phyloP scores from a whole-genome alignment of 2,797 vertebrate genomes.

The Bradypodion pumilum region DNA sequence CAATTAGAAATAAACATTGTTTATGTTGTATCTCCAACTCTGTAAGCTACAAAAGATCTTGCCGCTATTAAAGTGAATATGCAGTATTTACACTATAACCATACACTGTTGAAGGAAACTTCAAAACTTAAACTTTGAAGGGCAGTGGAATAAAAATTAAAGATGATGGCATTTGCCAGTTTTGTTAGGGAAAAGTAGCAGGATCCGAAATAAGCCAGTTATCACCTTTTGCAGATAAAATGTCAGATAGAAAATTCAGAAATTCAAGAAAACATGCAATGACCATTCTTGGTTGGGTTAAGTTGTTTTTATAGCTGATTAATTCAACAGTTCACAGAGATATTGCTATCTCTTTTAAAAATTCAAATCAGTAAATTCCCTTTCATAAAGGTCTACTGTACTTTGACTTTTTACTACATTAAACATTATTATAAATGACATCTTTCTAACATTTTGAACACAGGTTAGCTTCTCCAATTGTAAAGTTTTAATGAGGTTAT shows the following conservation, averaged over 20 bases:
- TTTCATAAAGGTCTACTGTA: slow-evolving; percentile 48
- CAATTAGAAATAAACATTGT: too few relatives aligned
- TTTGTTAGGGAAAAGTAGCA: background rate
- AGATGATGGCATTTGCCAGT: background rate
- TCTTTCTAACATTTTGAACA: slow-evolving; percentile 64
- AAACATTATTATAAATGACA: slow-evolving; percentile 62
- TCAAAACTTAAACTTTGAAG: background rate
- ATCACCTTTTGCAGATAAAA: slow-evolving; percentile 8
- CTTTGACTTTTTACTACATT: slow-evolving; percentile 60
- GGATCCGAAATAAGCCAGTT: background rate
- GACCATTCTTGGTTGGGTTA: background rate
- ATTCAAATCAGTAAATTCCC: slow-evolving; percentile 62
- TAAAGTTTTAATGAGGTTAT: slow-evolving; percentile 70
- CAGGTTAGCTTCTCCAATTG: slow-evolving; percentile 63
- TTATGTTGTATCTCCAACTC: too few relatives aligned
- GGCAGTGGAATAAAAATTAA: background rate
- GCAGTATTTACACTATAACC: background rate
- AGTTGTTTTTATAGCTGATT: background rate
- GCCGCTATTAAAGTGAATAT: background rate
- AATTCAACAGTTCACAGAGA: background rate
- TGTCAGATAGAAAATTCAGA: slow-evolving; percentile 8
- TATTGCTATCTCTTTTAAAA: slow-evolving; percentile 46
- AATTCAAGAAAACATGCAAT: slow-evolving; percentile 8
- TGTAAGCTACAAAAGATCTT: background rate
- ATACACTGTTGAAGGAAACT: background rate